Evolutionary conservation across 2,888 invertebrate species (phyloP), one percentile per base, ranked within the genome.

Genomic region (Sericinus montela): DNA sequence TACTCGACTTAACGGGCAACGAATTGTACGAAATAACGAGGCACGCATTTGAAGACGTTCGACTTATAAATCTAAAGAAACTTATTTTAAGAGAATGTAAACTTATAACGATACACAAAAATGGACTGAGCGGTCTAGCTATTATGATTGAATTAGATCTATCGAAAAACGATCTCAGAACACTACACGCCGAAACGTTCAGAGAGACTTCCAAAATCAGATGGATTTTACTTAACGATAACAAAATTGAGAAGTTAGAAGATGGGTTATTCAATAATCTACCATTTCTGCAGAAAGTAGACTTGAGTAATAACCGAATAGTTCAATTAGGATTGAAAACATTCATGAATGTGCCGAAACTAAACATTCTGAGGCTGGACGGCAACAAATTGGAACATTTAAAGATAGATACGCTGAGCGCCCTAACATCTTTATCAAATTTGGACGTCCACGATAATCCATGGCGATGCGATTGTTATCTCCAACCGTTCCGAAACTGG

Each of bases 391-490:
- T 97, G 46, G 92, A 92, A 45, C 90, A 90, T 45, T 75, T 97
- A 40, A 91, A 91, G 63, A 85, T 91, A 39, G 92, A 93, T 52
- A 91, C 93, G 5, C 91, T 95, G 50, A 89, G 90, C 48, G 89
- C 91, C 28, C 79, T 96, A 45, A 89, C 90, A 1, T 93, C 92
- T 55, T 76, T 97, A 45, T 91, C 91, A 19, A 94, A 94, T 63
- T 83, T 97, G 36, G 93, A 93, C 46, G 87, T 97, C 0, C 92
- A 93, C 55, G 92, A 93, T 53, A 97, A 97, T 72, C 94, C 94
- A 0, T 97, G 97, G 97, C 91, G 93, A 52, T 97, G 97, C 69
- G 95, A 97, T 68, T 97, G 97, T 67, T 92, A 93, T 55, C 82
- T 97, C 45, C 93, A 94, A 65, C 91, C 91, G 13, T 94, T 97